These are phyloP conservation scores for Netelia inedita DNA, from an alignment of 2,888 invertebrate species.

Conservation along the genomic window DNA sequence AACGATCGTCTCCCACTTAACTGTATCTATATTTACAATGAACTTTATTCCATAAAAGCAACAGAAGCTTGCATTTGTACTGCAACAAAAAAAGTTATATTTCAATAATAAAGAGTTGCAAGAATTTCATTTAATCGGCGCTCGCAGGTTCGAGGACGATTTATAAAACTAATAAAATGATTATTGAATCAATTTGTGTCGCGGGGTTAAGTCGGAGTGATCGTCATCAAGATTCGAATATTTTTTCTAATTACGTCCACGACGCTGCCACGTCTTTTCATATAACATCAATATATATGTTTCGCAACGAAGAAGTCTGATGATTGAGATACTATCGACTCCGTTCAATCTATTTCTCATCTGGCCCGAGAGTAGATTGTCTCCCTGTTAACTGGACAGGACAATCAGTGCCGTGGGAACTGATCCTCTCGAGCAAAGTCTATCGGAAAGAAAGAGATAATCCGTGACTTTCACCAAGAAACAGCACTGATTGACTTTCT, in stretches of 20 bases:
- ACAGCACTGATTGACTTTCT: constrained; percentile 46
- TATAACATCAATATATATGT: neutral
- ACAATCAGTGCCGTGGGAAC: constrained; percentile 15
- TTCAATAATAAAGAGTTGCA: too few species aligned
- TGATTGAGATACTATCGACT: constrained; percentile 13
- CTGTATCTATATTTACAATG: neutral
- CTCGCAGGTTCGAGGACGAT: too few species aligned
- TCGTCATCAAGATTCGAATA: too few species aligned
- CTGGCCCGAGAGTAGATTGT: neutral
- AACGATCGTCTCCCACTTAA: constrained; percentile 6
- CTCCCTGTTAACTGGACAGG: constrained; percentile 22
- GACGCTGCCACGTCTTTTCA: neutral
- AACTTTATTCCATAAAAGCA: neutral
- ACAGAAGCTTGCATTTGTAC: neutral
- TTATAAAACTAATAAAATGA: too few species aligned
- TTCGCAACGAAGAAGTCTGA: neutral
- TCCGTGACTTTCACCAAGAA: constrained; percentile 34
- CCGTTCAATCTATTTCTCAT: constrained; percentile 29
- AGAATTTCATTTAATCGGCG: too few species aligned
- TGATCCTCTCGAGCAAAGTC: constrained; percentile 19
- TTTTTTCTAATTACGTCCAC: too few species aligned
- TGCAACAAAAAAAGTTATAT: too few species aligned
- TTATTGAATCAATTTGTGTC: too few species aligned
- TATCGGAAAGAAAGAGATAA: constrained; percentile 7
- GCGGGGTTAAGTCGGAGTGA: too few species aligned